These are phyloP conservation scores for Nautilus pompilius DNA, from an alignment of 1,140 invertebrate species.

Conservation along the genomic window DNA sequence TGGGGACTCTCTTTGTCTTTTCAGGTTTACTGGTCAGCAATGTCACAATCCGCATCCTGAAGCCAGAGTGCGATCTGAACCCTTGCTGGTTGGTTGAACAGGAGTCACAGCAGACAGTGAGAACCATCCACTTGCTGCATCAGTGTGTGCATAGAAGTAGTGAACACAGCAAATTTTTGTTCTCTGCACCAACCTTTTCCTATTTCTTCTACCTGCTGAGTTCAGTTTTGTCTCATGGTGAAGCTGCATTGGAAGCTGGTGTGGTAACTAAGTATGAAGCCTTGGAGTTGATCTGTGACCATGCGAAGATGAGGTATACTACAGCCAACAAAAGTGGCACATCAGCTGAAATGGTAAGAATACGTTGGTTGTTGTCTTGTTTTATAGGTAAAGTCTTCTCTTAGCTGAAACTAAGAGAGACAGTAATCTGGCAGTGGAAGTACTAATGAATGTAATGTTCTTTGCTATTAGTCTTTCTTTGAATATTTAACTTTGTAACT, in stretches of 20 bases:
- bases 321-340: background rate
- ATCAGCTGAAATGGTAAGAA: background rate
- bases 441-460: too few species aligned
- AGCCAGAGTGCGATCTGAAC: slow-evolving; percentile 77
- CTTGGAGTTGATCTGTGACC: slow-evolving; percentile 70
- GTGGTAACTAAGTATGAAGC: slow-evolving; percentile 9
- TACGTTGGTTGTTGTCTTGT: too few species aligned
- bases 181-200: slow-evolving; percentile 74
- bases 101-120: slow-evolving; percentile 61
- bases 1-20: slow-evolving; percentile 1
- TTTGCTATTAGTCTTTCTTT: too few species aligned
- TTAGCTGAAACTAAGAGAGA: too few species aligned
- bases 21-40: slow-evolving; percentile 64
- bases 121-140: slow-evolving; percentile 65
- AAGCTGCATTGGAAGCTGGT: slow-evolving; percentile 16
- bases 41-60: slow-evolving; percentile 67
- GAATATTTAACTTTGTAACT: too few species aligned
- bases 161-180: slow-evolving; percentile 22
- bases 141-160: slow-evolving; percentile 21
- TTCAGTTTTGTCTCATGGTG: slow-evolving; percentile 60
- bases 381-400: too few species aligned
- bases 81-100: slow-evolving; percentile 74
- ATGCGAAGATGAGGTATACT: slow-evolving; percentile 64
- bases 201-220: slow-evolving; percentile 80
- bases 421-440: too few species aligned